phyloP scores from a whole-genome alignment of 2,797 vertebrate species.

The Urosaurus nigricauda region DNA sequence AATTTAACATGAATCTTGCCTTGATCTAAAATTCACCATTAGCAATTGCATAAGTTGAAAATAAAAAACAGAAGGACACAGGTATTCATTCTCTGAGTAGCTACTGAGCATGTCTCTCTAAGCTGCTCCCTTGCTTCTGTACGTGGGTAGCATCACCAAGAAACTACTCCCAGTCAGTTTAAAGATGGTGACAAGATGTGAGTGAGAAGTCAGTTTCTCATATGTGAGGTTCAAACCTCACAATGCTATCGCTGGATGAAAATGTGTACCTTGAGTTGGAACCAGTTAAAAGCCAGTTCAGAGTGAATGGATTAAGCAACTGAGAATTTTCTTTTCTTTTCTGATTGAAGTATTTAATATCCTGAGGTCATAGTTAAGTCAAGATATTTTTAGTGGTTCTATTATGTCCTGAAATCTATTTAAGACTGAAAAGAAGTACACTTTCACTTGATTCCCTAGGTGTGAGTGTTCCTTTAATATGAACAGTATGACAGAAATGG shows the following conservation, averaged over 20 bases:
- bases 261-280: constrained; percentile 6
- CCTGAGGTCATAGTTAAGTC: neutral
- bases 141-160: neutral
- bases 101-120: neutral
- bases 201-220: constrained; percentile 11
- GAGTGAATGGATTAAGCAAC: neutral
- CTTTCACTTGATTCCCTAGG: constrained; percentile 47
- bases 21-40: neutral
- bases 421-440: constrained; percentile 45
- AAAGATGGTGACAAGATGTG: neutral
- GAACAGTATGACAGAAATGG: constrained; percentile 42
- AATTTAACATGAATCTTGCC: neutral
- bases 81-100: neutral
- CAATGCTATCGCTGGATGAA: neutral
- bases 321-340: neutral
- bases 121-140: neutral
- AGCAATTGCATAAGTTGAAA: neutral
- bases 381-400: constrained; percentile 15
- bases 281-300: neutral
- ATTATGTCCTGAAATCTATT: constrained; percentile 30
- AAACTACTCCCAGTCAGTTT: neutral
- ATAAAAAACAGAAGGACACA: constrained; percentile 9
- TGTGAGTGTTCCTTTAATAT: constrained; percentile 15
- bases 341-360: neutral
- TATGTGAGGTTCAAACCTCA: neutral